Base-by-base conservation (phyloP, 2,113 vertebrate species). In the Atlantisia rogersi region DNA sequence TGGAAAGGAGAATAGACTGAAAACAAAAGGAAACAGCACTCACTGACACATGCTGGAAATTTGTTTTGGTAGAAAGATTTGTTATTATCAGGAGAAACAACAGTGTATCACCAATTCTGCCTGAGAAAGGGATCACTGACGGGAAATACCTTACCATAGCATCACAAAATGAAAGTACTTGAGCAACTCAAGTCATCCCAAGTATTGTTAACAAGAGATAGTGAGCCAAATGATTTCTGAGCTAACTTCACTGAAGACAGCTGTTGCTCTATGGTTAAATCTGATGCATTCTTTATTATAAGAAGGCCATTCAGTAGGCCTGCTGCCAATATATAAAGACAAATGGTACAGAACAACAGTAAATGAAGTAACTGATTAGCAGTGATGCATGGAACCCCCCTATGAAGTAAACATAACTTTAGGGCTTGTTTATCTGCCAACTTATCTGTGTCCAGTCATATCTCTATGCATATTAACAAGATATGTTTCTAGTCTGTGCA, bases 151-250 rank as follows among this genome's bases (percentile, higher is more conserved):
- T 86, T 67, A 56, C 28, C 2, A 4, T 26, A 60, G 69, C 16
- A 28, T 42, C 76, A 82, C 24, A 83, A 85, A 91, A 78, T 31
- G 18, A 76, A 92, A 85, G 37, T n/a, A 87, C 46, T 74, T 0
- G 0, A 94, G 63, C 52, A 87, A 80, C 48, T 74, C 50, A 56
- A 90, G 68, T 68, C 65, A 87, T 80, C 81, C 50, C 48, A 85
- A 92, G 56, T 60, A 90, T 50, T 79, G 39, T 84, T 95, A 97
- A 86, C 52, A 95, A 58, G 39, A 87, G 42, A 69, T 60, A 69
- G 40, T 50, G 82, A 84, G 80, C 70, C 81, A 94, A 93, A 96
- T 59, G 17, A 88, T 85, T 87, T 50, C 53, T 88, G 68, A 31
- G 35, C 46, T 74, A 88, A 76, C n/a, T 93, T 52, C 39, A n/a